Conservation (phyloP, 2,113 vertebrate species). For the Rhombomys opimus region DNA sequence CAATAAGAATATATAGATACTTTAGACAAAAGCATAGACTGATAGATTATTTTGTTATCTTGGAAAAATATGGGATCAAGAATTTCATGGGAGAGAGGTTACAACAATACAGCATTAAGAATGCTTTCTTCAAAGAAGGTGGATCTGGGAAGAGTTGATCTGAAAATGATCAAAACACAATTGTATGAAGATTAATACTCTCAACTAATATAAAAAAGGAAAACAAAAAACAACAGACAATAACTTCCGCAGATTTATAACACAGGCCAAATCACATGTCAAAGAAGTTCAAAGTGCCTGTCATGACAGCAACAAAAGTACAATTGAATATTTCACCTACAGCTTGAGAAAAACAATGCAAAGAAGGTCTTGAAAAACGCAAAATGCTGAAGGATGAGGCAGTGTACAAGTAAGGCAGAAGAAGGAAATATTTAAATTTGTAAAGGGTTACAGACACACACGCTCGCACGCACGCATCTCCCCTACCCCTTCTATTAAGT, state of each 20-base stretch:
- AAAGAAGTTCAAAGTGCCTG: background rate
- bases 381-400: background rate
- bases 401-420: background rate
- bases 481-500: background rate
- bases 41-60: background rate
- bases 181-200: background rate
- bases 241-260: background rate
- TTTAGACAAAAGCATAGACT: constrained; percentile 19
- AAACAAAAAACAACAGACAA: background rate
- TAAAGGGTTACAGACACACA: background rate
- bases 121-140: background rate
- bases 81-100: background rate
- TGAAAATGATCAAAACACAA: background rate
- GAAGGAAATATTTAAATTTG: background rate
- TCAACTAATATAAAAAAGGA: background rate
- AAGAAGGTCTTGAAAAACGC: background rate
- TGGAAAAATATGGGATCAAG: constrained; percentile 15
- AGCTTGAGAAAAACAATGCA: background rate
- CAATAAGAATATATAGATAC: background rate
- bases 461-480: background rate
- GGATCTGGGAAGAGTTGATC: background rate
- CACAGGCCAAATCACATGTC: background rate
- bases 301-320: background rate
- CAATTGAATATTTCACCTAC: background rate
- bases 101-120: background rate